Evolutionary conservation across 1,140 invertebrate species (phyloP).

Genomic region (Campoletis sonorensis): DNA sequence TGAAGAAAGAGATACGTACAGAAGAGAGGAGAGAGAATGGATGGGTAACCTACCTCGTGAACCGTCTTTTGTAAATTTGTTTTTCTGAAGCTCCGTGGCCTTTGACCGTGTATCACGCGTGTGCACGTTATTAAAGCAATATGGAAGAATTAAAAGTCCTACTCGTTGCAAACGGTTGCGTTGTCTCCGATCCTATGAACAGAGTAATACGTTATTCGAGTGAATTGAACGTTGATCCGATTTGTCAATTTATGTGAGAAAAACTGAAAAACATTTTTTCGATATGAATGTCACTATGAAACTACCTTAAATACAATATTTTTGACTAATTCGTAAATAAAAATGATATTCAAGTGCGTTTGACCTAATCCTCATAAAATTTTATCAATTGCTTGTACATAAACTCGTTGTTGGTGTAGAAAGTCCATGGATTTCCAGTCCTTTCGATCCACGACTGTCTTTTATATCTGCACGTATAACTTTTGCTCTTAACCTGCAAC

Average conservation of each 20-base stretch:
- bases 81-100: not conserved
- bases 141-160: not conserved
- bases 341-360: not conserved
- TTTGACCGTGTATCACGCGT: conserved; percentile 31
- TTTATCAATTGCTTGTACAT: not conserved
- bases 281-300: too few relatives aligned
- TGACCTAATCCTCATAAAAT: not conserved
- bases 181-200: not conserved
- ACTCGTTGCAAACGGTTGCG: not conserved
- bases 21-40: not conserved
- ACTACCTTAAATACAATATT: not conserved
- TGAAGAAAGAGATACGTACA: not conserved
- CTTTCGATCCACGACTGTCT: not conserved
- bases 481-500: not conserved
- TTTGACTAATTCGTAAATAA: not conserved
- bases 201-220: not conserved
- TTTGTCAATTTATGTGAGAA: not conserved
- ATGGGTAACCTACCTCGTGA: not conserved
- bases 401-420: not conserved
- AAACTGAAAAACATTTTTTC: too few relatives aligned
- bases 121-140: not conserved
- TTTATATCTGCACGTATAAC: not conserved
- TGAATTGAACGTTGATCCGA: not conserved
- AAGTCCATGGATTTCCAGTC: not conserved
- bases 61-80: not conserved